Conservation (phyloP, 2,113 vertebrate genomes). For the Toxostoma redivivum region DNA sequence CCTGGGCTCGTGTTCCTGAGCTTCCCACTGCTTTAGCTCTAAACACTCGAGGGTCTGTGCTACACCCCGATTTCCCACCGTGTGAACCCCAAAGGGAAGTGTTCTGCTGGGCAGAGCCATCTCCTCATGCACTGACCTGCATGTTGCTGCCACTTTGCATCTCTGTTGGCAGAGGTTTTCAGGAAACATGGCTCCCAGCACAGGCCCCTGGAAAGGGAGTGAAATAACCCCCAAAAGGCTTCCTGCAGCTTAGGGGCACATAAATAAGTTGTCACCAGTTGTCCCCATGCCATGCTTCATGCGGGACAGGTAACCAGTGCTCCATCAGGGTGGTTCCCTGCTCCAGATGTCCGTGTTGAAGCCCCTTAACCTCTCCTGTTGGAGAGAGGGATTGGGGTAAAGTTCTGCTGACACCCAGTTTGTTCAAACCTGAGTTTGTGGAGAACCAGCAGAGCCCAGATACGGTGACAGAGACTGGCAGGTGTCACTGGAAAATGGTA, state of each 20-base stretch:
- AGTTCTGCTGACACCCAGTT: neutral
- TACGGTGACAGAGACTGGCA: neutral
- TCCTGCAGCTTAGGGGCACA: neutral
- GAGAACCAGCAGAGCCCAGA: neutral
- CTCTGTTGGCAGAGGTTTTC: neutral
- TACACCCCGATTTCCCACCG: rapidly evolving
- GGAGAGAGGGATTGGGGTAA: neutral
- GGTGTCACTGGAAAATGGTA: neutral
- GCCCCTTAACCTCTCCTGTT: neutral
- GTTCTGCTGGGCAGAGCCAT: neutral
- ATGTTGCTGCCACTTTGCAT: neutral
- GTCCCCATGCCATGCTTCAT: neutral
- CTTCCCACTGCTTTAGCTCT: neutral
- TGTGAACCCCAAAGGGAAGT: neutral
- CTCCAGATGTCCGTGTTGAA: neutral
- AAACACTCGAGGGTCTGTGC: rapidly evolving
- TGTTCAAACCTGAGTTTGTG: neutral
- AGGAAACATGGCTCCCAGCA: neutral
- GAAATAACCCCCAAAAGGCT: neutral
- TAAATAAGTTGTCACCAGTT: neutral
- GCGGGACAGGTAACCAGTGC: neutral
- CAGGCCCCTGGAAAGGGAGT: neutral
- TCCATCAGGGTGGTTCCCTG: neutral
- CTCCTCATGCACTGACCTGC: neutral
- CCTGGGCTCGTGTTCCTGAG: neutral